These are phyloP conservation scores for Mormyrops attenuatus DNA, from an alignment of 2,797 vertebrate species.

Conservation along the genomic window DNA sequence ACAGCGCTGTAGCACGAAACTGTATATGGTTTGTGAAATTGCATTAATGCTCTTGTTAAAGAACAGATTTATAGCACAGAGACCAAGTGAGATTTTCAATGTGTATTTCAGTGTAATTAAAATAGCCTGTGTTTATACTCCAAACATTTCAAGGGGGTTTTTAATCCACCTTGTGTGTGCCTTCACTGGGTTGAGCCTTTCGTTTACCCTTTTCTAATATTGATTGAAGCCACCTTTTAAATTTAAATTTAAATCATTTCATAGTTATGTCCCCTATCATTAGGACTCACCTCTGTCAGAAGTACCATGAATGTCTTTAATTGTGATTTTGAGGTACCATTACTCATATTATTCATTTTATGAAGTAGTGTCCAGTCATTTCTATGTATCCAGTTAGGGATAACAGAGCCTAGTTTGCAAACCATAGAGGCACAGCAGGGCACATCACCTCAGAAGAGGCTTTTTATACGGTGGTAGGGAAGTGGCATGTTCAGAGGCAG, in stretches of 20 bases:
- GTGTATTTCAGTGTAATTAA: not conserved
- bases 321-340: not conserved
- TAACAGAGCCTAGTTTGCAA: not conserved
- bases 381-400: not conserved
- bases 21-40: not conserved
- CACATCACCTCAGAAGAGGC: too few relatives aligned
- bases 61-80: not conserved
- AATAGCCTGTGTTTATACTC: not conserved
- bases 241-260: not conserved
- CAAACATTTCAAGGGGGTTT: not conserved
- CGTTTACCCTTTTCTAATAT: not conserved
- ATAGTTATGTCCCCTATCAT: not conserved
- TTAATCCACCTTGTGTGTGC: not conserved
- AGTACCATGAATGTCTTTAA: not conserved
- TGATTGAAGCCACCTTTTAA: not conserved
- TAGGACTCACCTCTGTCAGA: not conserved
- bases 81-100: not conserved
- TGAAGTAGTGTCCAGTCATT: not conserved
- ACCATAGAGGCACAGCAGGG: not conserved
- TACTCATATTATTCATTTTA: not conserved
- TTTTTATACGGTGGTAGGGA: not conserved
- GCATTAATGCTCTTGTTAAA: not conserved
- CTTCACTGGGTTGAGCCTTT: not conserved
- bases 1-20: not conserved
- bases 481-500: not conserved